phyloP scores from a whole-genome alignment of 2,888 invertebrate species.

The Marronus borbonicus region DNA sequence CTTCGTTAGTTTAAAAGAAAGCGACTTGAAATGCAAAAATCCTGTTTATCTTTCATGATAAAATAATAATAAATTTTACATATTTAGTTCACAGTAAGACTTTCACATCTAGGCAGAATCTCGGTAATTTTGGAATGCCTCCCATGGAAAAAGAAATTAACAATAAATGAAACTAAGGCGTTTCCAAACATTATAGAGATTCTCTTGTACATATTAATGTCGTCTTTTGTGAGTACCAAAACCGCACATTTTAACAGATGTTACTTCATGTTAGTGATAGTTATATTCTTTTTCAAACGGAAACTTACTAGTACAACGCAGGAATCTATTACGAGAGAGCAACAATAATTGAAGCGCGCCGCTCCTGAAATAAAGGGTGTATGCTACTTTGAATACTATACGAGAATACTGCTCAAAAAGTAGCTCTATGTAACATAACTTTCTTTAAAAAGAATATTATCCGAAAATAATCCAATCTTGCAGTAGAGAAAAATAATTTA shows the following conservation, averaged over 20 bases:
- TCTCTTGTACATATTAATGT: conserved; percentile 24
- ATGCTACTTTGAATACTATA: too few relatives aligned
- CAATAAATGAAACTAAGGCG: background rate
- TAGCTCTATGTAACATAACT: too few relatives aligned
- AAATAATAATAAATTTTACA: background rate
- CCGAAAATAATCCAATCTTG: too few relatives aligned
- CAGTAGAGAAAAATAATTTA: too few relatives aligned
- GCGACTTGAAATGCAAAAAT: background rate
- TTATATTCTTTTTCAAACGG: too few relatives aligned
- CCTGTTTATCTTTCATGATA: background rate
- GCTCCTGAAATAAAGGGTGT: too few relatives aligned
- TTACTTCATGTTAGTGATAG: background rate
- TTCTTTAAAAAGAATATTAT: too few relatives aligned
- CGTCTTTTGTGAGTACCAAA: conserved; percentile 18
- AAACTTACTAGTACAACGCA: too few relatives aligned
- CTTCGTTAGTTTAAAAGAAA: too few relatives aligned
- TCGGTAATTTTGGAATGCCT: conserved; percentile 10
- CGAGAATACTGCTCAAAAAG: too few relatives aligned
- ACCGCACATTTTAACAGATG: background rate
- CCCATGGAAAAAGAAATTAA: background rate
- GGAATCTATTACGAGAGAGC: too few relatives aligned
- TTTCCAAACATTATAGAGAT: conserved; percentile 25
- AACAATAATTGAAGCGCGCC: too few relatives aligned
- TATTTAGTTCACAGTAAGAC: conserved; percentile 4
- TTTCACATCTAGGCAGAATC: conserved; percentile 1